Evolutionary conservation across 2,113 vertebrate species (phyloP).

Genomic region (Macrotus californicus): DNA sequence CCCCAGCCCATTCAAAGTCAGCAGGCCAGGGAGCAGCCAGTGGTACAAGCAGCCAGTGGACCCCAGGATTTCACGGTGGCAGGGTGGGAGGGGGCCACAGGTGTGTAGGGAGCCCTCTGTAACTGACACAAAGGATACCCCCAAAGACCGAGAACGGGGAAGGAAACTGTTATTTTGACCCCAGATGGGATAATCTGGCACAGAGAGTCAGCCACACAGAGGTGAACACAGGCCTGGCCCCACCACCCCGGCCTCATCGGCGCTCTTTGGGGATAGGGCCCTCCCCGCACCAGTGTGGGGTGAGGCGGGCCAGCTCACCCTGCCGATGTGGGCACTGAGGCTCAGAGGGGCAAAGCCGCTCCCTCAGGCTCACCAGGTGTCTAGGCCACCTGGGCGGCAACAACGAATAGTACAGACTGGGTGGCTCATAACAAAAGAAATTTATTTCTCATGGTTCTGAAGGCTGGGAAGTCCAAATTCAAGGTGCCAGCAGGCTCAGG

Average conservation of each 20-base stretch:
- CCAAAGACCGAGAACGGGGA: neutral
- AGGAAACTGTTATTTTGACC: neutral
- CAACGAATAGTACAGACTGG: rapidly evolving
- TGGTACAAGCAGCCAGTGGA: neutral
- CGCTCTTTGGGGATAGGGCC: neutral
- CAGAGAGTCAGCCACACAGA: neutral
- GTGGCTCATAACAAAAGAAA: neutral
- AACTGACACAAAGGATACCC: rapidly evolving
- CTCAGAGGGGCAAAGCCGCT: neutral
- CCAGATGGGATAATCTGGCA: neutral
- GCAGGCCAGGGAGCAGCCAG: neutral
- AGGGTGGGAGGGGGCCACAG: neutral
- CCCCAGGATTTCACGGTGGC: neutral
- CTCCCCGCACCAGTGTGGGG: neutral
- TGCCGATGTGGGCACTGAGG: neutral
- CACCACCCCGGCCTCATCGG: rapidly evolving
- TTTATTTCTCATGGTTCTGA: neutral
- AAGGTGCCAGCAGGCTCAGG: neutral
- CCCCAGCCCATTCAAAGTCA: neutral
- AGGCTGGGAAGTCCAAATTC: neutral
- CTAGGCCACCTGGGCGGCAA: neutral
- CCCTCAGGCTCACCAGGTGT: neutral
- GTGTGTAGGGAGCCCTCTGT: neutral
- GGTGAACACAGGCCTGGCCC: neutral
- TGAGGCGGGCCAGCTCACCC: rapidly evolving